These are phyloP conservation scores for Macrostomum lignano DNA, from an alignment of 1,140 invertebrate species.

Conservation along the genomic window DNA sequence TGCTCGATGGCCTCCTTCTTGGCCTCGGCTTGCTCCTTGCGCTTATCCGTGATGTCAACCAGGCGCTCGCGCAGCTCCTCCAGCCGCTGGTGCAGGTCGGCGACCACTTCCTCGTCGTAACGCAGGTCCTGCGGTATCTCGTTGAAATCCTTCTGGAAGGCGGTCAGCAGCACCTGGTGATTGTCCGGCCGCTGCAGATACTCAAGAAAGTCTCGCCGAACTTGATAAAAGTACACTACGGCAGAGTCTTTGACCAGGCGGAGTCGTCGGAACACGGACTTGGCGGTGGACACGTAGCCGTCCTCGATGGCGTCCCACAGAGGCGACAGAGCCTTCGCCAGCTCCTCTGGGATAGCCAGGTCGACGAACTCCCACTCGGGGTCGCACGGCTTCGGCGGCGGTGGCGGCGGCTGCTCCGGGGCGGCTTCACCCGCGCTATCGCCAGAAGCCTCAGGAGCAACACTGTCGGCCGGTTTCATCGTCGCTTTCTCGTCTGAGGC, in stretches of 20 bases:
- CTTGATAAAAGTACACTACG: neutral
- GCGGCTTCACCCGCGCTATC: neutral
- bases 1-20: slow-evolving; percentile 18
- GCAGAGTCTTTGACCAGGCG: slow-evolving; percentile 16
- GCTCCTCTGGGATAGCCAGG: slow-evolving; percentile 10
- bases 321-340: slow-evolving; percentile 16
- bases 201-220: slow-evolving; percentile 11
- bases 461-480: slow-evolving; percentile 8
- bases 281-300: slow-evolving; percentile 18
- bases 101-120: slow-evolving; percentile 23
- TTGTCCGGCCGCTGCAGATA: slow-evolving; percentile 20
- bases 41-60: slow-evolving; percentile 24
- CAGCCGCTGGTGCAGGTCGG: slow-evolving; percentile 24
- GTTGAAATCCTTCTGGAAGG: slow-evolving; percentile 19
- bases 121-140: slow-evolving; percentile 23
- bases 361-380: slow-evolving; percentile 1
- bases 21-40: slow-evolving; percentile 23
- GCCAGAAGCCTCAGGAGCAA: neutral
- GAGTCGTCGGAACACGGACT: slow-evolving; percentile 19
- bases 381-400: too few species aligned
- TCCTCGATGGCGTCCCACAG: slow-evolving; percentile 24
- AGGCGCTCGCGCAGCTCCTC: slow-evolving; percentile 24
- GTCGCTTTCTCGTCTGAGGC: too few species aligned
- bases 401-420: too few species aligned
- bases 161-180: too few species aligned